A percentile compares a stretch with the other conserved stretches of the same genome.
These are phyloP conservation scores for Mizuhopecten yessoensis DNA, from an alignment of 1,140 invertebrate species.

Conservation along the genomic window DNA sequence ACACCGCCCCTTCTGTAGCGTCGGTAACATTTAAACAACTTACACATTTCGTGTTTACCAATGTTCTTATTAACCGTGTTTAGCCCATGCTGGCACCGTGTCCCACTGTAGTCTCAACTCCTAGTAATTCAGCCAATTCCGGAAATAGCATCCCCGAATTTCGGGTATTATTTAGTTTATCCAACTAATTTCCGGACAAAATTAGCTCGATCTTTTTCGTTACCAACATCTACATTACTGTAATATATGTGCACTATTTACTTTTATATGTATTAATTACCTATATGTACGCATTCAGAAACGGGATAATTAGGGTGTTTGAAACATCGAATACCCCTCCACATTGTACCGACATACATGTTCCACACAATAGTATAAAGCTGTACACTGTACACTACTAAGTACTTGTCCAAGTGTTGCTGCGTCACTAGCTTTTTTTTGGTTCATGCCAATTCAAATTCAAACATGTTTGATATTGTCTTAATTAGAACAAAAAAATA, in stretches of 20 bases:
- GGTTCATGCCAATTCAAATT: no score
- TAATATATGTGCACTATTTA: neutral
- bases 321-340: no score
- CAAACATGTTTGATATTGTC: no score
- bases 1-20: conserved; percentile 13
- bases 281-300: neutral
- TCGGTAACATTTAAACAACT: neutral
- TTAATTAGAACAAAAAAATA: no score
- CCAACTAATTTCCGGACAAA: neutral
- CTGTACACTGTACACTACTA: no score
- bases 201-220: neutral
- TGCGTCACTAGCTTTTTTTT: no score
- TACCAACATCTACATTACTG: neutral
- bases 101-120: neutral
- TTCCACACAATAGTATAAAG: no score
- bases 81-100: neutral
- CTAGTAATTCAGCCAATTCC: neutral
- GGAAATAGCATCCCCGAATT: neutral
- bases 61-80: neutral
- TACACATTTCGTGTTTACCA: neutral
- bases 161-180: conserved; percentile 9
- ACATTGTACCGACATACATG: no score
- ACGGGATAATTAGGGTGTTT: no score
- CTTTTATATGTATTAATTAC: neutral
- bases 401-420: no score